Conservation (phyloP, 2,888 invertebrate species). For the Phasia obesa region DNA sequence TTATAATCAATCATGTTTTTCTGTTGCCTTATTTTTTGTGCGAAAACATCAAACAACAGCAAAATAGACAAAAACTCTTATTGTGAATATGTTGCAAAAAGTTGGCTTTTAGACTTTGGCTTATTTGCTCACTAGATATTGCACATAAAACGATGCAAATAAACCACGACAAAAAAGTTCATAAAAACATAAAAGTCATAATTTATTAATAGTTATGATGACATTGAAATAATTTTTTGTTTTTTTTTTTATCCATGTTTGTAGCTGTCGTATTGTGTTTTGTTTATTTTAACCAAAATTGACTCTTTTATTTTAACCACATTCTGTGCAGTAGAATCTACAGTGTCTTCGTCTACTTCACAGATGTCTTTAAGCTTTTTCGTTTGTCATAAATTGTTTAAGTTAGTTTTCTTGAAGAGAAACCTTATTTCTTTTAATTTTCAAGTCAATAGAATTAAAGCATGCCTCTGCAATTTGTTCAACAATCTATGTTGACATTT, state of each 20-base stretch:
- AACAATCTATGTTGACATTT: conserved; percentile 67
- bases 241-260: conserved; percentile 15
- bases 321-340: neutral
- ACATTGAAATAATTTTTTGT: conserved; percentile 63
- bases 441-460: conserved; percentile 70
- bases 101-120: conserved; percentile 39
- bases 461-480: conserved; percentile 69
- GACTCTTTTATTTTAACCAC: conserved; percentile 29
- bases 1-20: conserved; percentile 52
- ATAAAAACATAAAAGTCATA: conserved; percentile 50
- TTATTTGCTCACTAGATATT: conserved; percentile 34
- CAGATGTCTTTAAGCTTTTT: conserved; percentile 45
- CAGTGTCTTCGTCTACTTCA: conserved; percentile 6
- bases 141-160: conserved; percentile 45
- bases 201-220: conserved; percentile 68
- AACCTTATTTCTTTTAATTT: conserved; percentile 19
- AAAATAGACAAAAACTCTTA: neutral
- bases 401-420: conserved; percentile 32
- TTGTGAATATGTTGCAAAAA: conserved; percentile 51
- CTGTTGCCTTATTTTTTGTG: neutral
- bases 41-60: neutral
- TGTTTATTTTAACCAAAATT: conserved; percentile 22
- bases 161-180: neutral
- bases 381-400: conserved; percentile 63
- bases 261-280: conserved; percentile 4